These are phyloP conservation scores for Hemitrygon akajei DNA, from an alignment of 2,797 vertebrate genomes.

Conservation along the genomic window DNA sequence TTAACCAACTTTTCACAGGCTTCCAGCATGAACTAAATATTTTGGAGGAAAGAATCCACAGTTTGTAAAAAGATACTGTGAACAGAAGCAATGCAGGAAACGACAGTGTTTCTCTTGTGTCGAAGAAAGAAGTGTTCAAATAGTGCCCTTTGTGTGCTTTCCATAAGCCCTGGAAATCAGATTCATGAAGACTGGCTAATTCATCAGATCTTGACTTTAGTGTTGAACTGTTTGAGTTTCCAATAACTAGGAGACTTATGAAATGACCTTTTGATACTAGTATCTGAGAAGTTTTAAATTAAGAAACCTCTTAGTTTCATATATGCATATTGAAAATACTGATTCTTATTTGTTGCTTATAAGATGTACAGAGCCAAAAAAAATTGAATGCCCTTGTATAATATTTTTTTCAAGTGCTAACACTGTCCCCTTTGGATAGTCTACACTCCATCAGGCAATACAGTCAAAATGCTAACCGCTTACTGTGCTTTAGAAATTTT, in stretches of 20 bases:
- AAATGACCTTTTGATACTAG: background rate
- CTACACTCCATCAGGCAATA: too few relatives aligned
- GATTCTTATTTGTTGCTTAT: background rate
- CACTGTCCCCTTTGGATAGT: too few relatives aligned
- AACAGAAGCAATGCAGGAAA: background rate
- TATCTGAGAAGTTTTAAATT: background rate
- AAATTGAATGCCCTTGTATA: too few relatives aligned
- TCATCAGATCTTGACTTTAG: background rate
- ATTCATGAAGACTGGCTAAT: background rate
- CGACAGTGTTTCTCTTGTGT: too few relatives aligned
- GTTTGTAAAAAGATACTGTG: background rate
- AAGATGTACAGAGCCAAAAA: background rate
- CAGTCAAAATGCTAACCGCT: too few relatives aligned
- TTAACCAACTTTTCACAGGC: background rate
- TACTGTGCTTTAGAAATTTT: too few relatives aligned
- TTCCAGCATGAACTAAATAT: background rate
- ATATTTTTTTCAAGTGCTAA: too few relatives aligned
- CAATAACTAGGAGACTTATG: too few relatives aligned
- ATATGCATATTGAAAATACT: background rate
- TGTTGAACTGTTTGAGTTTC: background rate
- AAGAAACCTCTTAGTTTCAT: background rate
- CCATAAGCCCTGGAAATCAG: background rate
- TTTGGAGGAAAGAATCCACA: background rate
- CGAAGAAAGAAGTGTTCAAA: background rate
- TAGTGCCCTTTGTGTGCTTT: background rate